Evolutionary conservation across 2,113 vertebrate genomes (phyloP).

Genomic region (Cyphomyrus plagiostoma): DNA sequence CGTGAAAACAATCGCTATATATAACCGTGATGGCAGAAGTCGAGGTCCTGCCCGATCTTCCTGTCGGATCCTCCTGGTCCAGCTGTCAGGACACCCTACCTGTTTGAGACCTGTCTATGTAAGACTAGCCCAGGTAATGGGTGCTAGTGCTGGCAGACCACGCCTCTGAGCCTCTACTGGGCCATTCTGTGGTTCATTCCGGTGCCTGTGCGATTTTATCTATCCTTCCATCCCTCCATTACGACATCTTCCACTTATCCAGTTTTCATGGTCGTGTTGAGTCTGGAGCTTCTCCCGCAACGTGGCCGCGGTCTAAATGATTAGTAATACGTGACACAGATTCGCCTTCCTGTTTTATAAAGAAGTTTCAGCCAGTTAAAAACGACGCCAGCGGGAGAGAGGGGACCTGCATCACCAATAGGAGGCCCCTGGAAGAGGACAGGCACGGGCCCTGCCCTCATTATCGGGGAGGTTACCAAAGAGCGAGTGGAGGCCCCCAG

Average conservation of each 20-base stretch:
- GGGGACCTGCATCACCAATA: not conserved
- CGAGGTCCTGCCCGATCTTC: not conserved
- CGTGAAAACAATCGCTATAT: not conserved
- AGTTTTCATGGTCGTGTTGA: not conserved
- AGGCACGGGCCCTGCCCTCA: not conserved
- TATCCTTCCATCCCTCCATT: not conserved
- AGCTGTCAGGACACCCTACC: not conserved
- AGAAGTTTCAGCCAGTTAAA: not conserved
- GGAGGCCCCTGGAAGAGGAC: not conserved
- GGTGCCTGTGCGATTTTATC: not conserved
- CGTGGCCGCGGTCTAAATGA: not conserved
- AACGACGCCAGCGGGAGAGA: not conserved
- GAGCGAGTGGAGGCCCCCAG: not conserved
- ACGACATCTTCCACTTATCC: not conserved
- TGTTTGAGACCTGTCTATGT: not conserved
- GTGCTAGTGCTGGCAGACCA: not conserved
- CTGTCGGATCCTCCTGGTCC: not conserved
- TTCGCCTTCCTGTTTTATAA: not conserved
- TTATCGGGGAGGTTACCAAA: not conserved
- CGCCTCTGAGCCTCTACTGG: not conserved
- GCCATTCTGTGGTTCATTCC: not conserved
- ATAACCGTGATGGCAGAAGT: not conserved
- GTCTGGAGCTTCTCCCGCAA: not conserved
- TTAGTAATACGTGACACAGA: not conserved
- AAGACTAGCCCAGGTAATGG: not conserved